Evolutionary conservation across 2,888 invertebrate genomes (phyloP).

Genomic region (Microchrysa polita): DNA sequence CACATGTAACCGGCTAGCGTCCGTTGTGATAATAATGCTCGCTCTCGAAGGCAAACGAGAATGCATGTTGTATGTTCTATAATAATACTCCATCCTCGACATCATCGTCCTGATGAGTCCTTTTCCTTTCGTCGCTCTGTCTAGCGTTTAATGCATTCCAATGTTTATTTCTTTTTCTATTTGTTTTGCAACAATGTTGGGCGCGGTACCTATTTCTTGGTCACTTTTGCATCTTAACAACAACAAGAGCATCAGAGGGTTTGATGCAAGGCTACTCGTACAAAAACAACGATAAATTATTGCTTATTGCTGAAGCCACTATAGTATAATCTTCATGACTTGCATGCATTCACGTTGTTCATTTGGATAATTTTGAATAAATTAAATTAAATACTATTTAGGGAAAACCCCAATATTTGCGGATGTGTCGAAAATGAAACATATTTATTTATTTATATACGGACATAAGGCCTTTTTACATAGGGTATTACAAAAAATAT

Average conservation of each 20-base stretch:
- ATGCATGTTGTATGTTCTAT: too few relatives aligned
- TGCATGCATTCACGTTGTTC: conserved; percentile 2
- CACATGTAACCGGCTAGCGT: conserved; percentile 31
- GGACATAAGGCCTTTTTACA: too few relatives aligned
- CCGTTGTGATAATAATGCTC: conserved; percentile 13
- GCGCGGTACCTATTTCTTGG: conserved; percentile 15
- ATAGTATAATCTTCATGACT: neutral
- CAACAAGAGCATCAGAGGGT: conserved; percentile 12
- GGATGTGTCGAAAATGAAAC: too few relatives aligned
- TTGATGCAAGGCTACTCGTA: neutral
- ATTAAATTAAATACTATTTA: too few relatives aligned
- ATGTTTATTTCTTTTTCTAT: conserved; percentile 21
- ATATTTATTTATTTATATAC: too few relatives aligned
- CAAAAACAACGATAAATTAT: neutral
- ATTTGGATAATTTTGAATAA: neutral
- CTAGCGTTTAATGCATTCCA: conserved; percentile 23
- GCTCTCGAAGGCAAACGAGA: conserved; percentile 3
- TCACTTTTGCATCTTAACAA: conserved; percentile 28
- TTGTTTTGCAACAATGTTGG: neutral
- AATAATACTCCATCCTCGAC: too few relatives aligned
- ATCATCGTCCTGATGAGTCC: neutral
- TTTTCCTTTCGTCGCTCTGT: too few relatives aligned
- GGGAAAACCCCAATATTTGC: too few relatives aligned
- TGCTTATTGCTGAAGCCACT: neutral
- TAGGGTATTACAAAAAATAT: too few relatives aligned